Conservation (phyloP, 1,140 invertebrate species). For the Diorhabda carinulata region DNA sequence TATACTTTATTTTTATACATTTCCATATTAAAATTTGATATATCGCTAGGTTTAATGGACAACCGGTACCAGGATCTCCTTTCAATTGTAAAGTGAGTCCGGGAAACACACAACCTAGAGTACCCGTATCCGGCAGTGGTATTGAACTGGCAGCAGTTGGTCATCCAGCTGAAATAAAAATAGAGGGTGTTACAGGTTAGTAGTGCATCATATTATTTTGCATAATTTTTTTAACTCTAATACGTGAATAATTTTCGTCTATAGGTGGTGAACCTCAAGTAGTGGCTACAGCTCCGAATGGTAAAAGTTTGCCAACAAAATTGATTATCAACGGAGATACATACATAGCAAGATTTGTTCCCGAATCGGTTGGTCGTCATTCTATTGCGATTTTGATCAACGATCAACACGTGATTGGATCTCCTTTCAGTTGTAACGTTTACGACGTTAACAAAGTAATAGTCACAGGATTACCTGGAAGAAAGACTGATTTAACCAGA, state of each 20-base stretch:
- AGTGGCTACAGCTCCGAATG: conserved; percentile 73
- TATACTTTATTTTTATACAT: too few relatives aligned
- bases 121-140: conserved; percentile 56
- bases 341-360: conserved; percentile 72
- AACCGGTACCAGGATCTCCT: conserved; percentile 88
- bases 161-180: conserved; percentile 53
- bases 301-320: conserved; percentile 66
- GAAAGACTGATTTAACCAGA: conserved; percentile 42
- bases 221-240: too few relatives aligned
- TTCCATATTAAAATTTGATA: too few relatives aligned
- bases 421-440: conserved; percentile 90
- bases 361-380: conserved; percentile 82
- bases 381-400: conserved; percentile 76
- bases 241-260: conserved; percentile 19
- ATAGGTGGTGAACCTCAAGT: conserved; percentile 61
- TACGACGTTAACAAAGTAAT: conserved; percentile 85
- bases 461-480: conserved; percentile 66
- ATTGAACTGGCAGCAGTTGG: conserved; percentile 58
- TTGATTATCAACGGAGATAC: conserved; percentile 60
- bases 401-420: conserved; percentile 78
- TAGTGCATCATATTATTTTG: neutral
- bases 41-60: conserved; percentile 81
- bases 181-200: conserved; percentile 53
- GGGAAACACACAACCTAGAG: conserved; percentile 48
- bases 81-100: conserved; percentile 75